Evolutionary conservation across 2,113 vertebrate species (phyloP).

Genomic region (Loxodonta africana): DNA sequence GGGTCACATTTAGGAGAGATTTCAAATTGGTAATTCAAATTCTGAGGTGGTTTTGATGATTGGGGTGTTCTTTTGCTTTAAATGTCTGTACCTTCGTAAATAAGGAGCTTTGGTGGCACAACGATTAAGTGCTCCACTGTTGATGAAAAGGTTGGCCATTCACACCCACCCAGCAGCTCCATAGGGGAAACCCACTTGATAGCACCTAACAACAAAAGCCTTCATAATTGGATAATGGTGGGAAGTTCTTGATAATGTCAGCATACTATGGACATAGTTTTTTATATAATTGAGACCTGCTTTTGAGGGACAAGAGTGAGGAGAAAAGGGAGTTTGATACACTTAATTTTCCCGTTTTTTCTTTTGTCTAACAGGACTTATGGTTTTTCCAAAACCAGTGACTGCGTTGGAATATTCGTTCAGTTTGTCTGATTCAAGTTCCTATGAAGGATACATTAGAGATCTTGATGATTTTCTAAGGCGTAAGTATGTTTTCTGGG

Average conservation of each 20-base stretch:
- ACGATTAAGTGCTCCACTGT: background rate
- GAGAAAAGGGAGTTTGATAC: slow-evolving; percentile 1
- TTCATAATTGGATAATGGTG: background rate
- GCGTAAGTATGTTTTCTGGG: slow-evolving; percentile 88
- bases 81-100: background rate
- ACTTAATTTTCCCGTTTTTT: slow-evolving; percentile 68
- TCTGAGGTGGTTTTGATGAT: slow-evolving; percentile 53
- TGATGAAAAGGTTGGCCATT: background rate
- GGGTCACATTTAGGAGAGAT: slow-evolving; percentile 45
- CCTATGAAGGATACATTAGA: slow-evolving; percentile 89
- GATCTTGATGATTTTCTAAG: slow-evolving; percentile 91
- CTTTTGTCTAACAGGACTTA: slow-evolving; percentile 91
- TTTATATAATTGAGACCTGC: background rate
- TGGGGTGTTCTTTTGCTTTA: slow-evolving; percentile 11
- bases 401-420: slow-evolving; percentile 92
- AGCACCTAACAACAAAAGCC: background rate
- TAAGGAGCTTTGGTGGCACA: background rate
- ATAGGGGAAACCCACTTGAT: background rate
- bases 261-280: background rate
- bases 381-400: slow-evolving; percentile 93
- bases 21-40: slow-evolving; percentile 55
- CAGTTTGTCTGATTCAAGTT: slow-evolving; percentile 87
- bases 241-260: slow-evolving; percentile 52
- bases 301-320: slow-evolving; percentile 38
- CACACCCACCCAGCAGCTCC: background rate